Evolutionary conservation across 1,140 invertebrate species (phyloP), one percentile per base, ranked within the genome.

Genomic region (Uloborus diversus): DNA sequence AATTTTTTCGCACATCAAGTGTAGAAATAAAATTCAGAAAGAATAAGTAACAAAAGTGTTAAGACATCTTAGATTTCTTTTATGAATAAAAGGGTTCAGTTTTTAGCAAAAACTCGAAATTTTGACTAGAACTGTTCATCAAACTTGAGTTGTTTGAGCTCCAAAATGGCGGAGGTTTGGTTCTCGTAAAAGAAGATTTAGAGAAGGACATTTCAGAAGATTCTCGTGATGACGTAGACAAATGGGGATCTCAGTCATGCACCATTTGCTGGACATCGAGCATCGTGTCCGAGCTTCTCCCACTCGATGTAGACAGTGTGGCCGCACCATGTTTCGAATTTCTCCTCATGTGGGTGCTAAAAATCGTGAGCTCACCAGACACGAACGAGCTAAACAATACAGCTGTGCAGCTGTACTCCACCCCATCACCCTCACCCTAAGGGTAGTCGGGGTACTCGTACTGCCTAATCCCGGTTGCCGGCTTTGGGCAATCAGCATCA

Each of bases 241-340:
- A 78, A 78, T 66, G 62, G 28, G 61, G 33, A 65, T 56, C 49
- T 65, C 51, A 78, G 73, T 78, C 73, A 78, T 78, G 73, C 59
- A 78, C 62, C 73, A 78, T 78, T 78, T 78, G 33, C 49, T 66
- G 49, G 62, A 51, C 37, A 32, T 75, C 42, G 57, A 64, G 51
- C 37, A 47, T 7, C 71, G 59, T 20, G 20, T 53, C 35, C 30
- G 28, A 17, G 37, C 27, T 20, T 57, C 73, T 53, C 23, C 53
- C 23, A 51, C 47, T n/a, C 73, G 49, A n/a, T 78, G 73, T 27
- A 33, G 61, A 4, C 23, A 56, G 28, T 78, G 73, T 42, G 73
- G 73, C 27, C 61, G 73, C 0, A 20, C 73, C 13, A 57, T 57
- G 49, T 62, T 56, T 13, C 11, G 62, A n/a, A 14, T 78, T 4